Conservation (phyloP, 1,140 invertebrate genomes). For the Tenebrio molitor region DNA sequence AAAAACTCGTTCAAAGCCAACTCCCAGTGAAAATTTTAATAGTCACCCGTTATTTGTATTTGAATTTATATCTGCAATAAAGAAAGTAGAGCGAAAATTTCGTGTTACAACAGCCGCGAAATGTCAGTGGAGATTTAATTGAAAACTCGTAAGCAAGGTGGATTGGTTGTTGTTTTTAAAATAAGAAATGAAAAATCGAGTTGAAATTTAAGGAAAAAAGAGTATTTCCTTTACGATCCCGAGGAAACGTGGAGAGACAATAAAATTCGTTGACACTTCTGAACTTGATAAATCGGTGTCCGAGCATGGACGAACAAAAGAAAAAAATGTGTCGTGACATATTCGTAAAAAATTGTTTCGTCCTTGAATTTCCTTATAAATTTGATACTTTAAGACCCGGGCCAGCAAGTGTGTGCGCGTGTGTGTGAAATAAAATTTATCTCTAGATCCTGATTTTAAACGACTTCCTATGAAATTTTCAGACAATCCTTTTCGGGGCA, state of each 20-base stretch:
- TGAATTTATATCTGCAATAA: too few species aligned
- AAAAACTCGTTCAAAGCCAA: too few species aligned
- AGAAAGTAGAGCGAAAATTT: too few species aligned
- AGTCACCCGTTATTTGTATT: too few species aligned
- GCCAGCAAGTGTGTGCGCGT: constrained; percentile 14
- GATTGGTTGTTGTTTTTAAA: constrained; percentile 7
- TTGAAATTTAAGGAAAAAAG: constrained; percentile 21
- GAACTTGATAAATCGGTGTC: constrained; percentile 44
- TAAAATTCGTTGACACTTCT: constrained; percentile 45
- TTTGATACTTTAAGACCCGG: constrained; percentile 29
- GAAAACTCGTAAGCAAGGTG: not conserved
- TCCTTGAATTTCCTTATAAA: constrained; percentile 34
- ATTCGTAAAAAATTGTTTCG: constrained; percentile 38
- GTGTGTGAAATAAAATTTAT: constrained; percentile 26
- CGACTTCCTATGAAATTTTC: constrained; percentile 30
- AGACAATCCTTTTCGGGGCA: constrained; percentile 7
- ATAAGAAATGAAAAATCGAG: constrained; percentile 17
- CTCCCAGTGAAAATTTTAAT: too few species aligned
- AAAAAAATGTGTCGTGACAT: constrained; percentile 26
- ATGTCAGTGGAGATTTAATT: not conserved
- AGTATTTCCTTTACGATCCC: constrained; percentile 28
- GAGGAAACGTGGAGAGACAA: constrained; percentile 32
- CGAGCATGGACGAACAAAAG: constrained; percentile 34
- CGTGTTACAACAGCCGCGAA: too few species aligned
- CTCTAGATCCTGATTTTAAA: constrained; percentile 29